Base-by-base conservation (phyloP, 2,113 vertebrate genomes). In the Neolamprologus hecqui region DNA sequence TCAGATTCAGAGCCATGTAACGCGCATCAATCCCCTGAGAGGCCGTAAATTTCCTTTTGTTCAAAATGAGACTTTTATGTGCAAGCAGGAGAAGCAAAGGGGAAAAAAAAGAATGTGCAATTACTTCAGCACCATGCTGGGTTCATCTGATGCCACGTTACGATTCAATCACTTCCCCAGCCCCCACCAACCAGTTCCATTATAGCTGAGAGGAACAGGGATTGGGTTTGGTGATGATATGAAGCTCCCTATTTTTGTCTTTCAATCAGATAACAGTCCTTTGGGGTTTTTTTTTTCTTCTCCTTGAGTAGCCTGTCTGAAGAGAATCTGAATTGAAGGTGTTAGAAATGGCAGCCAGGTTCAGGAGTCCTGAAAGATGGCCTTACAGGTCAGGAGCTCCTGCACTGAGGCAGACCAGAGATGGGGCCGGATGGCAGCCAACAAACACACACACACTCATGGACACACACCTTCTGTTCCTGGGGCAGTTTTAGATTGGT, bases 401-500 rank as follows among this genome's bases (percentile, higher is more conserved):
- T 47, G 17, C 40, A 85, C 47, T 63, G 65, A 79, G 83, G 37
- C 58, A 68, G 83, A 73, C 35, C 73, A 63, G 51, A 14, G 75
- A 65, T 33, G 28, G 40, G 81, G 85, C 42, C 93, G 84, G 90
- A 92, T 91, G 91, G 89, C 58, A 86, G 77, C 84, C 81, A 82
- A 58, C 19, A 84, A 79, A 75, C 40, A 81, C 73, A 77, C 19
- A 81, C 53, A 70, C 47, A 68, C 35, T 65, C 70, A 60, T 60
- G 73, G 80, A 84, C 73, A 63, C 68, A 81, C 31, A 53, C n/a
- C 4, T 57, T 80, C 55, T 77, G 60, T 47, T 88, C 89, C 93
- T 84, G 86, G 88, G 88, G 90, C 88, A 84, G 85, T 86, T 89
- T 88, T 90, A 89, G 92, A 94, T 93, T 94, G 91, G 94, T 91